phyloP scores from a whole-genome alignment of 2,113 vertebrate genomes.

The Antechinus flavipes region DNA sequence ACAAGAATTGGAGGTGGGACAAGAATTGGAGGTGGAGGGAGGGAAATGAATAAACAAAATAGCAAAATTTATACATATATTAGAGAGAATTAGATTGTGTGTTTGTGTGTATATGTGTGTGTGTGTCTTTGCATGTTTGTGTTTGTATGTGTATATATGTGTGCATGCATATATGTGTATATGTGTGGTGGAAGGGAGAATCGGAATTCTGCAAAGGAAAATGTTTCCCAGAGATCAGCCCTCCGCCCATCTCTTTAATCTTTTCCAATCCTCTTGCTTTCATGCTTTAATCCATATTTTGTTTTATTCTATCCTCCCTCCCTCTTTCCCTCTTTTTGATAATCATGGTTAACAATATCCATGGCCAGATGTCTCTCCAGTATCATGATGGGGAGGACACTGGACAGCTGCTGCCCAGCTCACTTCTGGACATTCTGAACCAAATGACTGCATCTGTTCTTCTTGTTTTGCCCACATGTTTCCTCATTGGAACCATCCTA shows the following conservation, averaged over 20 bases:
- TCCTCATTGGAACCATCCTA: not conserved
- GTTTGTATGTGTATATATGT: not conserved
- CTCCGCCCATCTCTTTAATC: slow-evolving; percentile 69
- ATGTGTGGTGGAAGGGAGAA: not conserved
- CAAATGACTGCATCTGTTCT: not conserved
- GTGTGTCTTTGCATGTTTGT: no score
- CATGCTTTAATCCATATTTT: slow-evolving; percentile 73
- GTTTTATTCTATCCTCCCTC: not conserved
- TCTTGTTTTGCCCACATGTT: not conserved
- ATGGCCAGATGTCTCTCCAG: fast-evolving
- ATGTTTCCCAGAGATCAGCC: slow-evolving; percentile 50
- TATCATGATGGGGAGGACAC: not conserved
- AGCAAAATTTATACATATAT: no score
- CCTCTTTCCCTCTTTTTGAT: slow-evolving; percentile 5
- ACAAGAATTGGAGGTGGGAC: not conserved
- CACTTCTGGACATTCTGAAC: not conserved
- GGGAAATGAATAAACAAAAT: slow-evolving; percentile 66
- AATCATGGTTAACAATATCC: slow-evolving; percentile 31
- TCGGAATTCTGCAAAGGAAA: not conserved
- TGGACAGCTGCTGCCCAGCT: not conserved
- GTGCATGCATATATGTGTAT: no score
- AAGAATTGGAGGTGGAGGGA: not conserved
- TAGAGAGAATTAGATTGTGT: no score
- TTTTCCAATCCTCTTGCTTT: slow-evolving; percentile 81
- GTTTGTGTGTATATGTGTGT: no score